A percentile compares a stretch with the other conserved stretches of the same genome.
Evolutionary conservation across 92 coral and sea anemone genomes (phyloP).

Genomic region (Phenganax marumi): DNA sequence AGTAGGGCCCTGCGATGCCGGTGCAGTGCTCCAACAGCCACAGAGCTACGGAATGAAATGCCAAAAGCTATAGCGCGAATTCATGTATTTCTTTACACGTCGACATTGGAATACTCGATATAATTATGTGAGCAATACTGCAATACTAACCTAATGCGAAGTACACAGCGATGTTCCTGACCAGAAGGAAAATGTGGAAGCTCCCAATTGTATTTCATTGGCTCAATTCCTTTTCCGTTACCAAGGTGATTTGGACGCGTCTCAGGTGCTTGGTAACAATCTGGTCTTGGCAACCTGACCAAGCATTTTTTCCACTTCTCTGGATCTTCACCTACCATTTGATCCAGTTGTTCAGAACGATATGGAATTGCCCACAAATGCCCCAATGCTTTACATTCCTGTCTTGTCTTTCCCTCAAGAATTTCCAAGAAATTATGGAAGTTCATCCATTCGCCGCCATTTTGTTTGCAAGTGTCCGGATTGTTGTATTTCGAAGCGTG

Average conservation of each 20-base stretch:
- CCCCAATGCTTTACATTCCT: constrained; percentile 48
- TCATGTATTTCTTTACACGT: too few species aligned
- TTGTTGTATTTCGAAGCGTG: constrained; percentile 59
- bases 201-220: constrained; percentile 79
- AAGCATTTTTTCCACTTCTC: constrained; percentile 57
- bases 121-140: too few species aligned
- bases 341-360: constrained; percentile 45
- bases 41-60: too few species aligned
- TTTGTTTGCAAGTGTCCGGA: constrained; percentile 64
- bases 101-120: too few species aligned
- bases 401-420: constrained; percentile 27
- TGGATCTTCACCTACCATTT: constrained; percentile 8
- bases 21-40: too few species aligned
- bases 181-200: constrained; percentile 78
- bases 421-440: constrained; percentile 77
- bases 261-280: constrained; percentile 72
- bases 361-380: constrained; percentile 71
- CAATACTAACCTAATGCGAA: constrained; percentile 69
- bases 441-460: constrained; percentile 70
- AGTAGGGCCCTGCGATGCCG: too few species aligned
- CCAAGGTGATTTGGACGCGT: constrained; percentile 93
- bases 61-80: too few species aligned
- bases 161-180: constrained; percentile 63
- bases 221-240: constrained; percentile 75
- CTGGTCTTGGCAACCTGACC: constrained; percentile 67